phyloP scores from a whole-genome alignment of 2,113 vertebrate genomes.

The Ranitomeya imitator region DNA sequence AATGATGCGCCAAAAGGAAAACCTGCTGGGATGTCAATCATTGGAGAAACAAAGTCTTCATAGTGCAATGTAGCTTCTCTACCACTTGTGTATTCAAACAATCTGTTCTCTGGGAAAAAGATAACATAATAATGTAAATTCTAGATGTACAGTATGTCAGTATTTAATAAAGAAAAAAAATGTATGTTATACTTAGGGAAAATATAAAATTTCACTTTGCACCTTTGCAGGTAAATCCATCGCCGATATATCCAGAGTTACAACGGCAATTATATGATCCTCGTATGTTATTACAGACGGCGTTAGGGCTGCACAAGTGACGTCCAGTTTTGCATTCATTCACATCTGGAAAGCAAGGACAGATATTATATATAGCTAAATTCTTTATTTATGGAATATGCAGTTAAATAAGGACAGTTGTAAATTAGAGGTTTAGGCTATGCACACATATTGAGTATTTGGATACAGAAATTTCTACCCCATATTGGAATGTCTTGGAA shows the following conservation, averaged over 20 bases:
- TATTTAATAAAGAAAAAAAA: background rate
- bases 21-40: conserved; percentile 44
- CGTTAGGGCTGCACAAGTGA: background rate
- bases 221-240: conserved; percentile 54
- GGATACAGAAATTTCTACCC: no score
- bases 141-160: background rate
- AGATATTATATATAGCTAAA: no score
- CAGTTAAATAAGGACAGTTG: no score
- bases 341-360: conserved; percentile 37
- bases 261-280: conserved; percentile 44
- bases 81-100: conserved; percentile 35
- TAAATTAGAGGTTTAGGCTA: background rate
- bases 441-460: no score
- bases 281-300: background rate
- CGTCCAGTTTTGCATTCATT: conserved; percentile 21
- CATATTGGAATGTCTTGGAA: no score
- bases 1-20: conserved; percentile 56
- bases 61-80: background rate
- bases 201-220: background rate
- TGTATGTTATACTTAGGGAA: background rate
- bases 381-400: no score
- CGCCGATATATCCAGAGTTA: conserved; percentile 7
- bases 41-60: conserved; percentile 44
- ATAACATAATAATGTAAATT: background rate
- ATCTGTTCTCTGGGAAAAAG: conserved; percentile 35